Evolutionary conservation across 2,888 invertebrate genomes (phyloP).

Genomic region (Linnaemya vulpina): DNA sequence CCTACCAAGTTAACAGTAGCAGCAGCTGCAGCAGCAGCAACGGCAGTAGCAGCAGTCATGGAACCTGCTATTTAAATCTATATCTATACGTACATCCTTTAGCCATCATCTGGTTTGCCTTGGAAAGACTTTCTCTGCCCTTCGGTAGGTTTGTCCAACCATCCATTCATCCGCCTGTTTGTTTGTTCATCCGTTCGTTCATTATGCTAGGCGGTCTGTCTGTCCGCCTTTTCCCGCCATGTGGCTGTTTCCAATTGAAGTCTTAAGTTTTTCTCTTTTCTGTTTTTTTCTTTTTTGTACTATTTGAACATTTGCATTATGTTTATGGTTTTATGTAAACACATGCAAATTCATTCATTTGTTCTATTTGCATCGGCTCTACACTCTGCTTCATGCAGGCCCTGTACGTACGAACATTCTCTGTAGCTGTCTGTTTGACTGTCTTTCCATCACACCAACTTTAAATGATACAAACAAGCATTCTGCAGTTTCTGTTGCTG

Average conservation of each 20-base stretch:
- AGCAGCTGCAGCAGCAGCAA: slow-evolving; percentile 24
- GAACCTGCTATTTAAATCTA: slow-evolving; percentile 50
- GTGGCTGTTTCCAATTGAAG: slow-evolving; percentile 64
- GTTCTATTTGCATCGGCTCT: slow-evolving; percentile 64
- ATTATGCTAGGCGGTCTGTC: slow-evolving; percentile 17
- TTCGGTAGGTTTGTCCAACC: slow-evolving; percentile 24
- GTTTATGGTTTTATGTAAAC: slow-evolving; percentile 69
- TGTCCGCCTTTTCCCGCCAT: slow-evolving; percentile 68
- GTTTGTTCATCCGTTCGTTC: slow-evolving; percentile 17
- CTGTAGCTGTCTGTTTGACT: slow-evolving; percentile 55
- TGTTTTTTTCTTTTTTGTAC: slow-evolving; percentile 7
- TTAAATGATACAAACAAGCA: slow-evolving; percentile 8
- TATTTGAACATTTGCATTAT: slow-evolving; percentile 67
- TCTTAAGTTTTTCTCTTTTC: slow-evolving; percentile 48
- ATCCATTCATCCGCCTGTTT: slow-evolving; percentile 18
- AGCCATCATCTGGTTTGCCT: slow-evolving; percentile 51
- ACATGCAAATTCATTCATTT: slow-evolving; percentile 72
- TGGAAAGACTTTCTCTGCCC: slow-evolving; percentile 30
- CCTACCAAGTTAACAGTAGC: slow-evolving; percentile 40
- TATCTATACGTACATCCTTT: slow-evolving; percentile 38
- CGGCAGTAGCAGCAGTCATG: slow-evolving; percentile 26
- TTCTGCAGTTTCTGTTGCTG: slow-evolving; percentile 38
- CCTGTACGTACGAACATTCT: slow-evolving; percentile 23
- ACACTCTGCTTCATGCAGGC: slow-evolving; percentile 21
- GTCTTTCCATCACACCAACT: slow-evolving; percentile 48